Percentiles rank a stretch among this genome's conserved stretches.
Evolutionary conservation across 2,888 invertebrate genomes (phyloP).

Genomic region (Tenthredo scrophulariae): DNA sequence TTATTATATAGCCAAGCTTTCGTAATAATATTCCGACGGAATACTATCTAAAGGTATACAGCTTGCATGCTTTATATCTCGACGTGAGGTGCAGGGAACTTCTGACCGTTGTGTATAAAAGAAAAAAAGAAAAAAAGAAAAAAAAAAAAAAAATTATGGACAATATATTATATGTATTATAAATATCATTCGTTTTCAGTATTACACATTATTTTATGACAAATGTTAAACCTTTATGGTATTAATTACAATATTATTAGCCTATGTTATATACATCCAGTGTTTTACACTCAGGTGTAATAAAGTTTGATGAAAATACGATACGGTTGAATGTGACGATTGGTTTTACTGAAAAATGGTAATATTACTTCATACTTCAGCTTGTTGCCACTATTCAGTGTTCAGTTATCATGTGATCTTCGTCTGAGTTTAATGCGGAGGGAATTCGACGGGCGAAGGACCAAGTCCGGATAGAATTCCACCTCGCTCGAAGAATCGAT

Average conservation of each 20-base stretch:
- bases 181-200: slow-evolving; percentile 43
- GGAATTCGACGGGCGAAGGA: slow-evolving; percentile 63
- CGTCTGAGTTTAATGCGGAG: slow-evolving; percentile 60
- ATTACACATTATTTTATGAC: slow-evolving; percentile 45
- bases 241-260: background rate
- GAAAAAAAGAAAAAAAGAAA: background rate
- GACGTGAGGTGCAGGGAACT: background rate
- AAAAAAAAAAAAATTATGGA: background rate
- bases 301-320: background rate
- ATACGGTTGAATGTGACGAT: background rate
- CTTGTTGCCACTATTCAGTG: background rate
- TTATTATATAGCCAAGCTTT: background rate
- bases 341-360: background rate
- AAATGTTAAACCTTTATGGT: background rate
- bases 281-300: background rate
- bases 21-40: background rate
- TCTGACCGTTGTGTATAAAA: background rate
- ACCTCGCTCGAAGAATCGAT: slow-evolving; percentile 65
- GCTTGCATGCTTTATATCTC: background rate
- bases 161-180: slow-evolving; percentile 11
- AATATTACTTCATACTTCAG: background rate
- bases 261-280: background rate
- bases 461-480: slow-evolving; percentile 61
- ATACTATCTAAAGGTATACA: background rate
- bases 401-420: background rate